These are phyloP conservation scores for human (Homo sapiens) DNA, from an alignment of 2,113 vertebrate species.

Conservation along the genomic window GRCh38 chr20:52155001-52155500, in stretches of 20 bases:
- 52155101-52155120: background rate
- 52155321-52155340: background rate
- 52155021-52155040: background rate
- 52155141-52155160: background rate
- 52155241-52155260: background rate
- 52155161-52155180: background rate
- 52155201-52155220: background rate
- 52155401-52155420: background rate
- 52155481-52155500: background rate
- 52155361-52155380: background rate
- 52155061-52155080: background rate
- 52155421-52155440: background rate
- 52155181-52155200: background rate
- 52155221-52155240: background rate
- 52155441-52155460: background rate
- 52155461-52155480: background rate
- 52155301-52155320: background rate
- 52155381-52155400: background rate
- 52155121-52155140: background rate
- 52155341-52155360: background rate
- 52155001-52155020: background rate
- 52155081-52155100: background rate
- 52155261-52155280: background rate
- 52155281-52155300: background rate
- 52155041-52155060: background rate